Evolutionary conservation across 2,888 invertebrate species (phyloP), one percentile per base, ranked within the genome.

Genomic region (Melanotus villosus): DNA sequence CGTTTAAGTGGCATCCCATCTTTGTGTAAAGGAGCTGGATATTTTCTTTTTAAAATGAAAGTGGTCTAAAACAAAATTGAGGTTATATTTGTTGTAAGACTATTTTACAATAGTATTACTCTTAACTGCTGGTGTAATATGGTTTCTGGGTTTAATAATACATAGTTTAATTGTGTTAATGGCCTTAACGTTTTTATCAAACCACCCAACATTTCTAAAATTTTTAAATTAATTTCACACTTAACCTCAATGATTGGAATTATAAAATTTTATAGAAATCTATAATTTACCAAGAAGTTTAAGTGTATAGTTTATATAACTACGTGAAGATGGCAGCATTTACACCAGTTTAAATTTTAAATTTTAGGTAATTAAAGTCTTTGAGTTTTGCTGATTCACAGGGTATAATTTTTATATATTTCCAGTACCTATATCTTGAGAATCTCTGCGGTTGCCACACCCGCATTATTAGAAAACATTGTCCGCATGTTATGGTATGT

Each of bases 31-130:
- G 85, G 85, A 1, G 89, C 84, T 0, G 89, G 87, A 82, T 82
- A 85, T 82, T 84, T 88, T 70, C 95, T 86, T 85, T 90, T 92
- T 57, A 95, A 84, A 67, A 95, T 86, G 80, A 89, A 92, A 14
- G 94, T 93, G 65, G 91, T 93, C 95, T 95, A 83, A 26, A 86
- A 63, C 30, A 19, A 10, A 38, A 34, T 19, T 43, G 7, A 50
- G 26, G 18, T 58, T 19, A 41, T 16, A 9, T n/a, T 9, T 3
- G n/a, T 45, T 3, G 45, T 14, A 19, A 45, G 3, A 10, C 21
- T 38, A 21, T 16, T 2, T 23, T 43, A 7, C 12, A 12, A 10
- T 43, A 34, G 12, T n/a, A 43, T 67, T 77, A 81, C 80, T 58
- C 81, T 74, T 57, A 78, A 50, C 72, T 80, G 80, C 68, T 80